Base-by-base conservation (phyloP, 2,888 invertebrate genomes). In the Chaetogeoica ovagalla region DNA sequence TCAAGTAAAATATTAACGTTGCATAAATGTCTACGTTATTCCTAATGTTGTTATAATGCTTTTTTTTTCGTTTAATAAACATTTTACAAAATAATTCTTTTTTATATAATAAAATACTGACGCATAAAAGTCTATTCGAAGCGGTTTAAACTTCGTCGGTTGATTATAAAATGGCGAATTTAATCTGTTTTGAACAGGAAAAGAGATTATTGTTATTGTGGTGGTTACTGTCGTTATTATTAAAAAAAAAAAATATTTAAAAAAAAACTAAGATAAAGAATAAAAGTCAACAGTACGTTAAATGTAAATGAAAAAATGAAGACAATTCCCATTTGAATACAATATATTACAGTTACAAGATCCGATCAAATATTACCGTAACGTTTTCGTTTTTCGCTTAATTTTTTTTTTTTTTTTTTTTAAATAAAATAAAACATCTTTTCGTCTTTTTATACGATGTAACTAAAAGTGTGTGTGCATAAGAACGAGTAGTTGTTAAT, bases 341-440 rank as follows among this genome's bases (percentile, higher is more conserved):
- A 62, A 65, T 21, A 74, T 37, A n/a, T n/a, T n/a, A 66, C 15
- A 6, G 23, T 65, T 65, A 11, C 5, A 55, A 37, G 37, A 23
- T 75, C 65, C 11, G 39, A n/a, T 55, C 63, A 37, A 37, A 5
- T 11, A 37, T 65, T 21, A 55, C 55, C 13, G 39, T 74, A 37
- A 74, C 55, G 37, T 52, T 39, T 75, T 65, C 21, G 39, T 55
- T 39, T 23, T 23, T 9, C 21, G 9, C 13, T 8, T 21, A 19
- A 21, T 9, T 13, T 19, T n/a, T n/a, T n/a, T n/a, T n/a, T n/a
- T n/a, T n/a, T n/a, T n/a, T n/a, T n/a, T n/a, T n/a, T 37, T 70
- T 37, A 21, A 71, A 71, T 39, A 39, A 57, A 74, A 57, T 5
- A 55, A 48, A 55, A 60, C 62, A 74, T 74, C 21, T 74, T 55